Conservation (phyloP, 2,113 vertebrate species). For the Cochlearius cochlearius region DNA sequence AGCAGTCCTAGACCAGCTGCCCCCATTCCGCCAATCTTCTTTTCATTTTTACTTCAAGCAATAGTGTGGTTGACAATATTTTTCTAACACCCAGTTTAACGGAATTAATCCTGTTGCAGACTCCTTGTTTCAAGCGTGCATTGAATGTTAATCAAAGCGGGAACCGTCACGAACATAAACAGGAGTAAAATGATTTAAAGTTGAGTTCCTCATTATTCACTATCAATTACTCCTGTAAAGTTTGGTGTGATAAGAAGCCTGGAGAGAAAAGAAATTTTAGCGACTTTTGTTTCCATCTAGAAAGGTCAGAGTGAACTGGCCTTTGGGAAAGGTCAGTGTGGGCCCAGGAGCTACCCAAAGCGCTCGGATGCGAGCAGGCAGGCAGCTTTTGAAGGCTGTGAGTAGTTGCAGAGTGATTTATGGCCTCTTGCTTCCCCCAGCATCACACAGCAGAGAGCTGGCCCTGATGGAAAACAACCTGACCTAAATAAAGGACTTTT, state of each 20-base stretch:
- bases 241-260: background rate
- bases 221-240: background rate
- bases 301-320: background rate
- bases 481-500: background rate
- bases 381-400: background rate
- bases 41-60: background rate
- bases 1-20: background rate
- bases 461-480: background rate
- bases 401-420: background rate
- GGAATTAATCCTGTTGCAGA: background rate
- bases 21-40: background rate
- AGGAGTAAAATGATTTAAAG: background rate
- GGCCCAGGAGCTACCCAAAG: background rate
- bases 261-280: background rate
- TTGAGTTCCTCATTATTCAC: background rate
- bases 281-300: background rate
- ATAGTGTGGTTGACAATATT: rapidly evolving
- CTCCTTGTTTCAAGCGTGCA: background rate
- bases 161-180: rapidly evolving
- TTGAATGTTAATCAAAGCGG: background rate
- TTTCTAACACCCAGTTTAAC: background rate
- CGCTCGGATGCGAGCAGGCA: background rate
- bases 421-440: background rate
- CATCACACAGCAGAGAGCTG: rapidly evolving
- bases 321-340: background rate